phyloP scores from a whole-genome alignment of 1,140 invertebrate genomes.

The Tetramorium alpestre region DNA sequence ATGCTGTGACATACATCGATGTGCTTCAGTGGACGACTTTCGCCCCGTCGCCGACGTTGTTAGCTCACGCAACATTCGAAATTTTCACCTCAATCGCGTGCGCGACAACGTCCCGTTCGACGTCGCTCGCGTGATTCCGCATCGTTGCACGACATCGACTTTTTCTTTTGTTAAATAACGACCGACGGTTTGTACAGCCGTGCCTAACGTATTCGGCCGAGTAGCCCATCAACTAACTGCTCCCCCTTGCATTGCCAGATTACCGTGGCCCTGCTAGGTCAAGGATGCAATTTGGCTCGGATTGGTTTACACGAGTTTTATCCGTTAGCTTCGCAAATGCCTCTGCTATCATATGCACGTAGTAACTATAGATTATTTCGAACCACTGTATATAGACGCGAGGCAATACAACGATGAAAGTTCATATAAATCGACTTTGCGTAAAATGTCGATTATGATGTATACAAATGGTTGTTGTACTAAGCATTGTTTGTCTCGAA shows the following conservation, averaged over 20 bases:
- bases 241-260: conserved; percentile 41
- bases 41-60: neutral
- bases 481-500: neutral
- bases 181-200: neutral
- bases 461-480: neutral
- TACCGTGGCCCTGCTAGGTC: conserved; percentile 73
- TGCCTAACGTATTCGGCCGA: conserved; percentile 53
- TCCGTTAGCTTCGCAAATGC: conserved; percentile 5
- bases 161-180: conserved; percentile 66
- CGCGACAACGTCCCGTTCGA: conserved; percentile 11
- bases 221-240: conserved; percentile 64
- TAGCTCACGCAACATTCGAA: conserved; percentile 35
- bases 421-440: conserved; percentile 32
- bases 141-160: conserved; percentile 70
- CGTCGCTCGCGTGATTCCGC: conserved; percentile 68
- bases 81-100: conserved; percentile 65
- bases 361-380: neutral
- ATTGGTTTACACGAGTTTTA: conserved; percentile 69
- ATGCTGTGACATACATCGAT: conserved; percentile 10
- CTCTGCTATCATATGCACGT: conserved; percentile 22
- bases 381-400: neutral
- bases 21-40: conserved; percentile 40
- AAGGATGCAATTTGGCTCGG: conserved; percentile 78
- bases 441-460: conserved; percentile 17
- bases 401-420: neutral